These are phyloP conservation scores for Stratiolaelaps scimitus DNA, from an alignment of 1,140 invertebrate genomes.

Conservation along the genomic window DNA sequence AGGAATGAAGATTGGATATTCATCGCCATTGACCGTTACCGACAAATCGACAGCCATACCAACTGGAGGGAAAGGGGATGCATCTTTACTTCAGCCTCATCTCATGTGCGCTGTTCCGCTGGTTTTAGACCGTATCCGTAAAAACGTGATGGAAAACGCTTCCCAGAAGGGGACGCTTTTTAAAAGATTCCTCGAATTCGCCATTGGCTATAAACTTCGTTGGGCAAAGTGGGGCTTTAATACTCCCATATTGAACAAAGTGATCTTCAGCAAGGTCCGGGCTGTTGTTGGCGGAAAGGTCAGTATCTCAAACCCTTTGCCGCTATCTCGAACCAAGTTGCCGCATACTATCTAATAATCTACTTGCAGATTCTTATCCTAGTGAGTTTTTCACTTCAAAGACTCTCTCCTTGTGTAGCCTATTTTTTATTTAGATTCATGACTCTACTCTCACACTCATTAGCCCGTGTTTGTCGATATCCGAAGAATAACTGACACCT, in stretches of 20 bases:
- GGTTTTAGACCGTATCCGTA: constrained; percentile 38
- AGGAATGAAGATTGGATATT: constrained; percentile 38
- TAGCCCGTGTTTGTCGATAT: no score
- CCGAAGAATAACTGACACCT: no score
- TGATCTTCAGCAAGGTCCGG: constrained; percentile 29
- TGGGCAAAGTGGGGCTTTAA: constrained; percentile 35
- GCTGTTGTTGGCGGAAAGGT: constrained; percentile 1
- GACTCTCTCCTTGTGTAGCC: no score
- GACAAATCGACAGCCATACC: constrained; percentile 38
- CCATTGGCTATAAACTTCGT: constrained; percentile 40
- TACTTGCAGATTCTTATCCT: no score
- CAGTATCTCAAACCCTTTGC: no score
- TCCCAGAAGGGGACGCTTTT: constrained; percentile 37
- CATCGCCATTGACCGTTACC: constrained; percentile 38
- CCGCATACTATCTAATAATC: no score
- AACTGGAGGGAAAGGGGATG: constrained; percentile 38
- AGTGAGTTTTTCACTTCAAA: no score
- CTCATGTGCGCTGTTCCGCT: constrained; percentile 39
- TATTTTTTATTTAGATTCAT: no score
- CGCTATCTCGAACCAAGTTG: no score
- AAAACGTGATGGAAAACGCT: constrained; percentile 32
- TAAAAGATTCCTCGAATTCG: constrained; percentile 41
- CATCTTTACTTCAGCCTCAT: constrained; percentile 38
- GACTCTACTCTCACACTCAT: no score
- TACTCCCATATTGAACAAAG: constrained; percentile 34